phyloP scores from a whole-genome alignment of 2,797 vertebrate species.

The Catostomus latipinnis region DNA sequence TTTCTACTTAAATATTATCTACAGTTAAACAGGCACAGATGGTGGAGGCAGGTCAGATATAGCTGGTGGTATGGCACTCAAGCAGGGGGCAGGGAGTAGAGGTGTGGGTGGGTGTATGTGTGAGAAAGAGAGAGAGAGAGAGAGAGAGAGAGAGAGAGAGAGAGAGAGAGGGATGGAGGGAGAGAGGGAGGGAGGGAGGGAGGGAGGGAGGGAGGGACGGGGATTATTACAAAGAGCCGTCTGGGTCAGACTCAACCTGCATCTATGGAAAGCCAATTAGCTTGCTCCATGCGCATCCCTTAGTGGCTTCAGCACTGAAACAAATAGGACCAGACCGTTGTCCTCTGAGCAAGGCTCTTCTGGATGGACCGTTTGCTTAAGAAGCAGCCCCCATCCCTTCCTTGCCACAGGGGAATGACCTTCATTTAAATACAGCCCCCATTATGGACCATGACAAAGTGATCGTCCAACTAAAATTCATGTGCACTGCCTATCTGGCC shows the following conservation, averaged over 20 bases:
- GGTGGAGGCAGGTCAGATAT: slow-evolving; percentile 31
- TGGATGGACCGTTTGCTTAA: slow-evolving; percentile 60
- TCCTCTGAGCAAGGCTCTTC: slow-evolving; percentile 54
- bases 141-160: slow-evolving; percentile 26
- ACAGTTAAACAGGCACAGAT: slow-evolving; percentile 38
- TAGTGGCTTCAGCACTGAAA: slow-evolving; percentile 37
- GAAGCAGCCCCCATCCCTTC: slow-evolving; percentile 49
- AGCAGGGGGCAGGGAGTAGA: slow-evolving; percentile 9
- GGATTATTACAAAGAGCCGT: slow-evolving; percentile 53
- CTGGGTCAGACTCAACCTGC: slow-evolving; percentile 56
- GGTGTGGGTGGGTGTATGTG: slow-evolving; percentile 19
- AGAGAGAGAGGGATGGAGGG: slow-evolving; percentile 34
- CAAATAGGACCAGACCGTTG: slow-evolving; percentile 40
- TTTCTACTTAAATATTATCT: slow-evolving; percentile 35
- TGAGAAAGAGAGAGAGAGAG: slow-evolving; percentile 28
- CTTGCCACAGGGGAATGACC: slow-evolving; percentile 34
- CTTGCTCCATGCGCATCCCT: slow-evolving; percentile 31
- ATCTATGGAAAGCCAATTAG: slow-evolving; percentile 62
- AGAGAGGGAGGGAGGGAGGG: slow-evolving; percentile 9
- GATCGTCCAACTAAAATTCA: not conserved
- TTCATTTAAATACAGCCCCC: slow-evolving; percentile 55
- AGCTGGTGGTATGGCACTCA: slow-evolving; percentile 16
- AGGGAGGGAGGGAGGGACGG: slow-evolving; percentile 33
- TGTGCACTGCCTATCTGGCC: not conserved
- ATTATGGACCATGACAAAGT: slow-evolving; percentile 28